Percentiles rank a stretch among this genome's conserved stretches.
Evolutionary conservation across 2,113 vertebrate species (phyloP).

Genomic region (Phaethornis superciliosus): DNA sequence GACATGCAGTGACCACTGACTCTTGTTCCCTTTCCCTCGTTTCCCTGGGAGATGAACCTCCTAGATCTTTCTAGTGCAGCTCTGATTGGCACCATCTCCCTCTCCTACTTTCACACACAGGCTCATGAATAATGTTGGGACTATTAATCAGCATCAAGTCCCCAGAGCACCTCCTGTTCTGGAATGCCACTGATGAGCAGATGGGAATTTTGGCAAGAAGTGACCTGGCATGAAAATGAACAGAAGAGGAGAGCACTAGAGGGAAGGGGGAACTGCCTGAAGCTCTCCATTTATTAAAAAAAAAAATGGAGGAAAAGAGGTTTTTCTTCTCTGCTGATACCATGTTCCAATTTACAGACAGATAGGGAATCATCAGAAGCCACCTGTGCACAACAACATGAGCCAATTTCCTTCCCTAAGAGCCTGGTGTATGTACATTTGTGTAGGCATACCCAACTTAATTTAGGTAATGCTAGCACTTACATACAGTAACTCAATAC

Average conservation of each 20-base stretch:
- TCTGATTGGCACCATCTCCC: background rate
- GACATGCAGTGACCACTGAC: background rate
- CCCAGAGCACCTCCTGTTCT: conserved; percentile 52
- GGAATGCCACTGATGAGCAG: conserved; percentile 67
- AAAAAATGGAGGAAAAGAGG: background rate
- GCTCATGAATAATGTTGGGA: conserved; percentile 10
- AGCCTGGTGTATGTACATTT: background rate
- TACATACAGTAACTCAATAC: background rate
- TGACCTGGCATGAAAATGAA: conserved; percentile 63
- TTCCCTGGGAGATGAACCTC: background rate
- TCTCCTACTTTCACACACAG: background rate
- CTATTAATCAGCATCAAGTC: conserved; percentile 53
- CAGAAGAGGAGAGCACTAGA: conserved; percentile 27
- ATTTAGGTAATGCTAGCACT: background rate
- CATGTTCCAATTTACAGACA: background rate
- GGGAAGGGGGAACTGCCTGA: background rate
- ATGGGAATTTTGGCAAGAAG: conserved; percentile 70
- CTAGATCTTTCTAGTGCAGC: background rate
- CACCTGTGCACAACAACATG: background rate
- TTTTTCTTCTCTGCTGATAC: background rate
- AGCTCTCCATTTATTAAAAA: background rate
- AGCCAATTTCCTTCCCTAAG: background rate
- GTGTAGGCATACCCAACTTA: background rate
- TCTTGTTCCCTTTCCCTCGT: background rate
- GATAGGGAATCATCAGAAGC: background rate